Percentiles rank a stretch among this genome's conserved stretches.
These are phyloP conservation scores for Drosophila emarginata DNA, from an alignment of 2,888 invertebrate genomes.

Conservation along the genomic window DNA sequence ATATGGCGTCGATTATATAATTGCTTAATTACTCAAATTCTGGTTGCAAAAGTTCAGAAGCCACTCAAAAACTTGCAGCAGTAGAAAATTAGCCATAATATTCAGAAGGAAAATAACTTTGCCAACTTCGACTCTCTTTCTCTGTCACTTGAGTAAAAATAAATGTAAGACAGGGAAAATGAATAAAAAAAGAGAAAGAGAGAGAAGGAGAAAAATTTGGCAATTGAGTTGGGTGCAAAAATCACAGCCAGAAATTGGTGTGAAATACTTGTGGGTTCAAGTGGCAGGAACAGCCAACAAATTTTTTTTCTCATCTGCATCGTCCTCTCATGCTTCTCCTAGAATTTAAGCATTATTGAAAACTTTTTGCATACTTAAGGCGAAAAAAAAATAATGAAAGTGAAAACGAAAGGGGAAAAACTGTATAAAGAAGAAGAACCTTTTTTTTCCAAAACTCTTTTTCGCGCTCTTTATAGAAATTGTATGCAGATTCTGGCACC, in stretches of 20 bases:
- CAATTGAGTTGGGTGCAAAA: conserved; percentile 50
- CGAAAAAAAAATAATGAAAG: not conserved
- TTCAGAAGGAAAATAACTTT: conserved; percentile 47
- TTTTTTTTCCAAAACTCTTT: conserved; percentile 18
- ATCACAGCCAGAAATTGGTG: conserved; percentile 63
- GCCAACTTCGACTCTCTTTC: conserved; percentile 14
- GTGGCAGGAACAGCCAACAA: conserved; percentile 33
- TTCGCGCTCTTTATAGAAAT: conserved; percentile 17
- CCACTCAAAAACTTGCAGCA: conserved; percentile 48
- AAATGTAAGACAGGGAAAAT: not conserved
- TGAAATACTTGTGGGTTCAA: conserved; percentile 77
- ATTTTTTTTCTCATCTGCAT: not conserved
- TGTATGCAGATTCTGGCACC: conserved; percentile 62
- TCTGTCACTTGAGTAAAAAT: conserved; percentile 9
- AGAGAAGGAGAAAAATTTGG: conserved; percentile 15
- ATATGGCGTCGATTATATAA: conserved; percentile 38
- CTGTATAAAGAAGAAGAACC: conserved; percentile 18
- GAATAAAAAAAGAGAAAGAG: not conserved
- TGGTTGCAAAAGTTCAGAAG: conserved; percentile 35
- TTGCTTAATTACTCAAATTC: conserved; percentile 62
- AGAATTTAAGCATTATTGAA: conserved; percentile 35
- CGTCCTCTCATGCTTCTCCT: not conserved
- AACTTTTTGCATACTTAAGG: conserved; percentile 57
- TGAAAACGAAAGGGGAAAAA: conserved; percentile 9
- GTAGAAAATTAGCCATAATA: conserved; percentile 49